Conservation (phyloP, 1,140 invertebrate genomes). For the Hyphantria cunea region DNA sequence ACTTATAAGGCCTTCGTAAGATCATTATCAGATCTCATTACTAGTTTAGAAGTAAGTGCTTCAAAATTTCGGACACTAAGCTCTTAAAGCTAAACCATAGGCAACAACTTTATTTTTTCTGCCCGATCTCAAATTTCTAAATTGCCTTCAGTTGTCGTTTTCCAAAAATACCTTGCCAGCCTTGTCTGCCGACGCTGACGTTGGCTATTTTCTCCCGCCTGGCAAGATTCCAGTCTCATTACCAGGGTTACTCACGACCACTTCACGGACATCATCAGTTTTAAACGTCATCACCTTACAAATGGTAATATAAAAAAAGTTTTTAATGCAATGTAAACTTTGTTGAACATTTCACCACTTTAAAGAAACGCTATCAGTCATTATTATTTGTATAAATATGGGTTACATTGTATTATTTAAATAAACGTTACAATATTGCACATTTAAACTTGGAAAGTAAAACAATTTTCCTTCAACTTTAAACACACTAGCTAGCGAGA, state of each 20-base stretch:
- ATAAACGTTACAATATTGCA: not conserved
- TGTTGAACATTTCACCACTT: too few species aligned
- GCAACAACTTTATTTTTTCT: not conserved
- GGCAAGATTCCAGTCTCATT: conserved; percentile 23
- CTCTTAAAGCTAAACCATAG: too few species aligned
- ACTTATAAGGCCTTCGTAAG: too few species aligned
- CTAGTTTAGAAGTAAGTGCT: too few species aligned
- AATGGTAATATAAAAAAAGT: too few species aligned
- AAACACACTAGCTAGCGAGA: conserved; percentile 1
- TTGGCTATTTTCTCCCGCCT: conserved; percentile 16
- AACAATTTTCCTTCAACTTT: conserved; percentile 2
- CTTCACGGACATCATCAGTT: conserved; percentile 6
- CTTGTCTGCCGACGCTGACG: conserved; percentile 23
- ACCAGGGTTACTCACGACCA: conserved; percentile 16
- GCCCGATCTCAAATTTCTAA: not conserved
- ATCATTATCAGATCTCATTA: too few species aligned
- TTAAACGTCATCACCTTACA: conserved; percentile 5
- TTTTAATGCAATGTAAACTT: too few species aligned
- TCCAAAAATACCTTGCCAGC: conserved; percentile 19
- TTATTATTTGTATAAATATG: not conserved
- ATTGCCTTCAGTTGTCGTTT: conserved; percentile 4
- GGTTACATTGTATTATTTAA: conserved; percentile 1
- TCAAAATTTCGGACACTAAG: too few species aligned
- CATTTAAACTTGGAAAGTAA: not conserved
- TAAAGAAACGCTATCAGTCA: not conserved